These are phyloP conservation scores for Porites divaricata DNA, from an alignment of 92 coral and sea anemone species.

Conservation along the genomic window DNA sequence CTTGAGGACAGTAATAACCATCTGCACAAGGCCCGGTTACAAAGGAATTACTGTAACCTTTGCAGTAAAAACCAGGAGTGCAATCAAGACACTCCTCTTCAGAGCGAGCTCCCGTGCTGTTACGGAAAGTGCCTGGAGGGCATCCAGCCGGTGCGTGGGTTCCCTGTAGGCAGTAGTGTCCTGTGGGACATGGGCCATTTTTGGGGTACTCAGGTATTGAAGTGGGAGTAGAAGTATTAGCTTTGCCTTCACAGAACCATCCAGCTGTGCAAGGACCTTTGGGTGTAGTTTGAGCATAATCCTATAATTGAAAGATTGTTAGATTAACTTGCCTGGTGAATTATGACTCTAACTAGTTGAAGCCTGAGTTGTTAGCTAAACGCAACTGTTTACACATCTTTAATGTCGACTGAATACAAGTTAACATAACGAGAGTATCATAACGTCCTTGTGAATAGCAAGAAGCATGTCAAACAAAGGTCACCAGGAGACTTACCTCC, in stretches of 20 bases:
- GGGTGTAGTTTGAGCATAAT: slow-evolving; percentile 75
- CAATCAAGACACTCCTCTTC: slow-evolving; percentile 88
- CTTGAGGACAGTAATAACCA: slow-evolving; percentile 92
- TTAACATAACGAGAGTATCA: no score
- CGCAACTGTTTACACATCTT: no score
- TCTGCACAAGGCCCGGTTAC: slow-evolving; percentile 83
- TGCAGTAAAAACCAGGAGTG: slow-evolving; percentile 90
- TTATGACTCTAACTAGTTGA: no score
- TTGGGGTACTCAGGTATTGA: slow-evolving; percentile 68
- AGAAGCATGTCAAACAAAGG: no score
- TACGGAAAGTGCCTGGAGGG: slow-evolving; percentile 96
- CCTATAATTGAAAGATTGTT: background rate
- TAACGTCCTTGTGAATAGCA: no score
- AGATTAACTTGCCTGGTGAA: background rate
- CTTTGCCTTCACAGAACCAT: slow-evolving; percentile 87
- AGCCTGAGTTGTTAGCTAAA: no score
- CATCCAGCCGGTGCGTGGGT: slow-evolving; percentile 84
- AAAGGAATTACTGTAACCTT: slow-evolving; percentile 73
- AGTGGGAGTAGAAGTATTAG: slow-evolving; percentile 80
- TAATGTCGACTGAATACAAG: no score
- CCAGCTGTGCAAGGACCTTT: slow-evolving; percentile 86
- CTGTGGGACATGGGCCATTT: slow-evolving; percentile 91
- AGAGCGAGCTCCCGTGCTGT: slow-evolving; percentile 95
- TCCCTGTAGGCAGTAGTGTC: slow-evolving; percentile 84
- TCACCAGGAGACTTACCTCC: no score